These are phyloP conservation scores for Telmatochromis sp. DNA, from an alignment of 2,113 vertebrate species.

Conservation along the genomic window DNA sequence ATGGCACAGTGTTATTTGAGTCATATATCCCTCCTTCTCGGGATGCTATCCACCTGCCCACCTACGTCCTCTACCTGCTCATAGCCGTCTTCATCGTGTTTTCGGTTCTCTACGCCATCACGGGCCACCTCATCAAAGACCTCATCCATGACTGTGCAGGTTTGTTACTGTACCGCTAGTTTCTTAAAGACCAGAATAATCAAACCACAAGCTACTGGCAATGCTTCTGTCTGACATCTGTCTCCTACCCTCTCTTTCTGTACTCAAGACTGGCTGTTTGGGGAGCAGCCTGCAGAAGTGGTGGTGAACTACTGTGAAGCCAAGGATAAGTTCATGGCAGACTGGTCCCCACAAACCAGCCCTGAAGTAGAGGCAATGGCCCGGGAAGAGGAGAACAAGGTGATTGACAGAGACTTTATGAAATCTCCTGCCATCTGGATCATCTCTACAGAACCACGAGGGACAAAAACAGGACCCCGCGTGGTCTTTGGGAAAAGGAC, in stretches of 20 bases:
- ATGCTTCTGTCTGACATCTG: neutral
- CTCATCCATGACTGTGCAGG: conserved; percentile 83
- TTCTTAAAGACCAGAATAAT: neutral
- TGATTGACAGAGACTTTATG: conserved; percentile 40
- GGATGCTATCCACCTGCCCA: conserved; percentile 80
- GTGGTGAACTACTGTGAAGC: conserved; percentile 59
- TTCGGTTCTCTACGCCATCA: conserved; percentile 83
- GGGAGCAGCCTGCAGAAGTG: conserved; percentile 77
- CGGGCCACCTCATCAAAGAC: conserved; percentile 90
- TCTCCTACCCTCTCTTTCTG: neutral
- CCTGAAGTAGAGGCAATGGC: conserved; percentile 66
- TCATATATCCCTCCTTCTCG: conserved; percentile 81
- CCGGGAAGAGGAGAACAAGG: conserved; percentile 47
- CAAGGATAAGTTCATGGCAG: conserved; percentile 69
- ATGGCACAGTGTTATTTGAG: conserved; percentile 67
- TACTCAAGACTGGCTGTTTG: conserved; percentile 79
- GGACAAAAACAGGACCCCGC: conserved; percentile 22
- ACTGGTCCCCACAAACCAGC: conserved; percentile 73
- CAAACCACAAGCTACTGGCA: neutral
- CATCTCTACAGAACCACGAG: conserved; percentile 56
- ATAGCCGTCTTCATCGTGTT: conserved; percentile 76
- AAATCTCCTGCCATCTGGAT: conserved; percentile 65
- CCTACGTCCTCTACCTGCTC: conserved; percentile 77
- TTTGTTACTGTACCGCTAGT: conserved; percentile 23
- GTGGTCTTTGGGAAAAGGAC: conserved; percentile 63